Percentiles rank a stretch among this genome's conserved stretches.
Conservation (phyloP, 2,888 invertebrate genomes). For the Lycocerus yunnanus region DNA sequence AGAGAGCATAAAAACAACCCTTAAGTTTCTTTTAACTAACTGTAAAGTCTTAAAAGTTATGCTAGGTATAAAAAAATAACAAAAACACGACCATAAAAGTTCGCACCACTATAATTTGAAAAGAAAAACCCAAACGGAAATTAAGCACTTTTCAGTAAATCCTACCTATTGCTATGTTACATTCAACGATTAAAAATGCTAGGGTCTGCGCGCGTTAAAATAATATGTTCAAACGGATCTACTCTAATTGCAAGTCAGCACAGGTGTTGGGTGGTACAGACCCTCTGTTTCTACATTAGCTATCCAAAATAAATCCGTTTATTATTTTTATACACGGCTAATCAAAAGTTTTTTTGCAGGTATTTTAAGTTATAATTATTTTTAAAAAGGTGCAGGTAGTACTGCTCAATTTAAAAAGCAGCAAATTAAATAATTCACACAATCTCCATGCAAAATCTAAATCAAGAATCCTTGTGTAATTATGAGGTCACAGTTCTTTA, state of each 20-base stretch:
- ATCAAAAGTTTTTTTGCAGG: no score
- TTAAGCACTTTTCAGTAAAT: neutral
- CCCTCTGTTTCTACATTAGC: neutral
- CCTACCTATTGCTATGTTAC: neutral
- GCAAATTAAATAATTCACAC: neutral
- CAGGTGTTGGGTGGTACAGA: neutral
- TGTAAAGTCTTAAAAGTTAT: neutral
- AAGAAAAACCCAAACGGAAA: neutral
- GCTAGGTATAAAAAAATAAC: neutral
- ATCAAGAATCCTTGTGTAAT: neutral
- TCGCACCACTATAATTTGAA: neutral
- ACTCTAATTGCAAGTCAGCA: neutral
- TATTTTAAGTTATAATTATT: neutral
- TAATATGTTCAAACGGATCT: neutral
- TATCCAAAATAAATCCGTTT: no score
- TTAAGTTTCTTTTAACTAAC: neutral
- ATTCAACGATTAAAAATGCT: neutral
- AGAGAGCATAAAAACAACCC: neutral
- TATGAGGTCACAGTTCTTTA: neutral
- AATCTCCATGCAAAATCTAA: neutral
- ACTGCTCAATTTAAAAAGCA: neutral
- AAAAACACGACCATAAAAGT: neutral
- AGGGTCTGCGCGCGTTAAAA: no score
- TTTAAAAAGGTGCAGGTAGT: neutral
- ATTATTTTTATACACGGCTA: no score